A percentile compares a stretch with the other conserved stretches of the same genome.
Evolutionary conservation across 2,888 invertebrate genomes (phyloP).

Genomic region (Tachina grossa): DNA sequence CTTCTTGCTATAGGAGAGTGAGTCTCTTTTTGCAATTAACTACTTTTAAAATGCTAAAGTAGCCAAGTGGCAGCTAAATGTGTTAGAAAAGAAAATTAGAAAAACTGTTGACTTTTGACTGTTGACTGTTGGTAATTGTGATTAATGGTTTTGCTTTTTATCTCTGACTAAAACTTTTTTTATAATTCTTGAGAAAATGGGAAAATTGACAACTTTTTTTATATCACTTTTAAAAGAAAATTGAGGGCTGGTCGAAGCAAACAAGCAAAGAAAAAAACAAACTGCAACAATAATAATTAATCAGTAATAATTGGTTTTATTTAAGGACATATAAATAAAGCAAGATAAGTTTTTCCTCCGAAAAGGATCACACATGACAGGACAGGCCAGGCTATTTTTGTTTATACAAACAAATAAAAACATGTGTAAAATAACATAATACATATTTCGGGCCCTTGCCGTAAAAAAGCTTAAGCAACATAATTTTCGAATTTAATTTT

Average conservation of each 20-base stretch:
- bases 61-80: conserved; percentile 43
- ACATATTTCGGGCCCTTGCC: too few species aligned
- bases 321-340: too few species aligned
- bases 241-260: not conserved
- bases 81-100: not conserved
- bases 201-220: conserved; percentile 8
- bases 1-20: not conserved
- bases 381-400: too few species aligned
- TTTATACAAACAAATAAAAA: too few species aligned
- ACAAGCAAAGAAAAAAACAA: not conserved
- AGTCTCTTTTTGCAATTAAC: conserved; percentile 20
- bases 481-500: too few species aligned
- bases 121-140: conserved; percentile 65
- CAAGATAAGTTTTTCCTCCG: too few species aligned
- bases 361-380: too few species aligned
- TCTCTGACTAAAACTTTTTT: not conserved
- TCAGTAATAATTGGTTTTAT: too few species aligned
- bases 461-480: too few species aligned
- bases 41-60: conserved; percentile 24
- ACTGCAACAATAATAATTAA: conserved; percentile 7
- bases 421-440: too few species aligned
- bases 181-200: not conserved
- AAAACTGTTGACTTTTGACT: conserved; percentile 55
- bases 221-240: conserved; percentile 2
- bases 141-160: conserved; percentile 53